Conservation (phyloP, 2,113 vertebrate species). For the Anhinga anhinga region DNA sequence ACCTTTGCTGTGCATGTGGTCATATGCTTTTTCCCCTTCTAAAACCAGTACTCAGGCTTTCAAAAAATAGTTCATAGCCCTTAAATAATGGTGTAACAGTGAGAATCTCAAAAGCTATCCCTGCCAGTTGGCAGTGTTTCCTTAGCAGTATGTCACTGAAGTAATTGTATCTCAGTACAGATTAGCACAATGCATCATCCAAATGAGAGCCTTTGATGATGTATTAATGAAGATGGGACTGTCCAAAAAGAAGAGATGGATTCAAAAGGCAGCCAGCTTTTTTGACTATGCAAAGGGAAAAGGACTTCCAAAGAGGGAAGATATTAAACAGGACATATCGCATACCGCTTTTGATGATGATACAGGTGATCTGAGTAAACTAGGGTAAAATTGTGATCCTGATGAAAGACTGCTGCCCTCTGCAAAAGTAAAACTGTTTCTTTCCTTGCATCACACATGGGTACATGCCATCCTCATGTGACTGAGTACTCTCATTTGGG, state of each 20-base stretch:
- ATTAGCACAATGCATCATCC: constrained; percentile 39
- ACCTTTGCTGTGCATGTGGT: not conserved
- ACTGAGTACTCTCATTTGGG: not conserved
- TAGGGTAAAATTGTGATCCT: not conserved
- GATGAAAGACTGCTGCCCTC: not conserved
- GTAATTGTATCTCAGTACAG: not conserved
- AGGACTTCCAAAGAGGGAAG: not conserved
- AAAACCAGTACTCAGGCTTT: constrained; percentile 19
- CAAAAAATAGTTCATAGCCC: constrained; percentile 26
- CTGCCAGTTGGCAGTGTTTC: constrained; percentile 60
- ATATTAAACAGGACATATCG: not conserved
- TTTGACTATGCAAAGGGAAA: not conserved
- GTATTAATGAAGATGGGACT: constrained; percentile 19
- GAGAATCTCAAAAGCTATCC: constrained; percentile 52
- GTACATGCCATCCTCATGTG: not conserved
- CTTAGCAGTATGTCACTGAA: constrained; percentile 44
- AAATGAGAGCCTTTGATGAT: constrained; percentile 35
- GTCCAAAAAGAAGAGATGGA: not conserved
- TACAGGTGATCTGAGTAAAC: not conserved
- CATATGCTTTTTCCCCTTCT: not conserved
- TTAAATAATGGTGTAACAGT: constrained; percentile 61
- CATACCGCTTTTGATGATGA: not conserved
- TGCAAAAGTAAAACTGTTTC: not conserved
- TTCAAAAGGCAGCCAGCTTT: not conserved
- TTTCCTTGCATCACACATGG: not conserved